These are phyloP conservation scores for Mormoops blainvillei DNA, from an alignment of 2,113 vertebrate genomes.

Conservation along the genomic window DNA sequence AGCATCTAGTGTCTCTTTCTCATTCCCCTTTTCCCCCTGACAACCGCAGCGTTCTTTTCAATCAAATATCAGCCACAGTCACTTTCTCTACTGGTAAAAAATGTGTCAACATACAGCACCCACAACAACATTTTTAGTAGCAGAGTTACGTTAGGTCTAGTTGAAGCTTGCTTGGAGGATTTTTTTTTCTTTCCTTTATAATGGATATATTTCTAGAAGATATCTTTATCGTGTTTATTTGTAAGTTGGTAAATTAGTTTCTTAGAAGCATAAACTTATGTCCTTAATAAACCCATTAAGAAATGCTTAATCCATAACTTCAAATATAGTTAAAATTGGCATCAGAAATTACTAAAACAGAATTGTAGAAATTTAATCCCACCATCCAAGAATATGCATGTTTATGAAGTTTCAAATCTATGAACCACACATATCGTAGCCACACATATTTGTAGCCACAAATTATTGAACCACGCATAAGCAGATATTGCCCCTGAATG, in stretches of 20 bases:
- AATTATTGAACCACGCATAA: too few relatives aligned
- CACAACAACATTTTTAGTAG: background rate
- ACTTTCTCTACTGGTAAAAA: slow-evolving; percentile 20
- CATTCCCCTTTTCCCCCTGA: background rate
- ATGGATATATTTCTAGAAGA: background rate
- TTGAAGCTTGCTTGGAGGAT: background rate
- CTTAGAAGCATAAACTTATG: background rate
- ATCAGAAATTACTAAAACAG: background rate
- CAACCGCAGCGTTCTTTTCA: background rate
- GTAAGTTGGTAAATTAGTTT: background rate
- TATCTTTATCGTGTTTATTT: background rate
- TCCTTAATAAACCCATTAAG: background rate
- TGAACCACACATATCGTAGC: background rate
- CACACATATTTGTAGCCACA: too few relatives aligned
- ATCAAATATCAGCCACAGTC: slow-evolving; percentile 23
- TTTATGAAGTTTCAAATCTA: background rate
- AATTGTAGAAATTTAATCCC: background rate
- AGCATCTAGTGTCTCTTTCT: background rate
- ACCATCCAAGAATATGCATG: background rate
- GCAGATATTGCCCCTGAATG: background rate
- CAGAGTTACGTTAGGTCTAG: background rate
- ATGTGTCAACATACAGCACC: background rate
- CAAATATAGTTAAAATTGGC: slow-evolving; percentile 21
- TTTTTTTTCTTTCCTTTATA: background rate
- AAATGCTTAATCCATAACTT: slow-evolving; percentile 5